phyloP scores from a whole-genome alignment of 2,888 invertebrate genomes.

The Amphimallon solstitiale region DNA sequence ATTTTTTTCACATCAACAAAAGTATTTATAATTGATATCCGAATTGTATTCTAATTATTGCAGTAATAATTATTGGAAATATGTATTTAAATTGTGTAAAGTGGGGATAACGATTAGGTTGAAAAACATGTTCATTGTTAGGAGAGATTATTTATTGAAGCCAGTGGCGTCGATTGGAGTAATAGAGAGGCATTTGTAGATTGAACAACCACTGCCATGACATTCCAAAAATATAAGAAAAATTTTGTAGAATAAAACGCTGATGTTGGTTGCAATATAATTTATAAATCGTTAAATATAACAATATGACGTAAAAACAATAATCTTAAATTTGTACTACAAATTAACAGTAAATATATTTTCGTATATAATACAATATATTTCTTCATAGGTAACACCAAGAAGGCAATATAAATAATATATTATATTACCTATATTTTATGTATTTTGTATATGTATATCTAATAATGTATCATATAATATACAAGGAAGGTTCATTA shows the following conservation, averaged over 20 bases:
- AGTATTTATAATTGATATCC: too few relatives aligned
- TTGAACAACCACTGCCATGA: too few relatives aligned
- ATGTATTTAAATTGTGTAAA: too few relatives aligned
- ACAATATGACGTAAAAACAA: slow-evolving; percentile 61
- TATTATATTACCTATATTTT: slow-evolving; percentile 19
- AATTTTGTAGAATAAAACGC: slow-evolving; percentile 1
- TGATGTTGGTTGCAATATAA: slow-evolving; percentile 52
- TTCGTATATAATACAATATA: slow-evolving; percentile 52
- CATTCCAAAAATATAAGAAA: too few relatives aligned
- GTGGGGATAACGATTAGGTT: too few relatives aligned
- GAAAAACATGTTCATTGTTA: too few relatives aligned
- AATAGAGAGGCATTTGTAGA: too few relatives aligned
- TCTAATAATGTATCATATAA: slow-evolving; percentile 6
- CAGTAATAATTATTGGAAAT: too few relatives aligned
- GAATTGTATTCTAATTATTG: too few relatives aligned
- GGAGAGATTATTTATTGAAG: too few relatives aligned
- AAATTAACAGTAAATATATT: slow-evolving; percentile 55
- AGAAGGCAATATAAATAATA: slow-evolving; percentile 40
- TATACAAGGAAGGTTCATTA: slow-evolving; percentile 36
- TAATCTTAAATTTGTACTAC: slow-evolving; percentile 59
- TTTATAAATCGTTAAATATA: slow-evolving; percentile 61
- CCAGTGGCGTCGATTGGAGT: too few relatives aligned
- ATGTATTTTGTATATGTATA: slow-evolving; percentile 24
- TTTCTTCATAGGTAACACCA: slow-evolving; percentile 45
- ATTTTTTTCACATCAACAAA: too few relatives aligned